phyloP scores from a whole-genome alignment of 2,888 invertebrate species.

The Proisotoma minuta region DNA sequence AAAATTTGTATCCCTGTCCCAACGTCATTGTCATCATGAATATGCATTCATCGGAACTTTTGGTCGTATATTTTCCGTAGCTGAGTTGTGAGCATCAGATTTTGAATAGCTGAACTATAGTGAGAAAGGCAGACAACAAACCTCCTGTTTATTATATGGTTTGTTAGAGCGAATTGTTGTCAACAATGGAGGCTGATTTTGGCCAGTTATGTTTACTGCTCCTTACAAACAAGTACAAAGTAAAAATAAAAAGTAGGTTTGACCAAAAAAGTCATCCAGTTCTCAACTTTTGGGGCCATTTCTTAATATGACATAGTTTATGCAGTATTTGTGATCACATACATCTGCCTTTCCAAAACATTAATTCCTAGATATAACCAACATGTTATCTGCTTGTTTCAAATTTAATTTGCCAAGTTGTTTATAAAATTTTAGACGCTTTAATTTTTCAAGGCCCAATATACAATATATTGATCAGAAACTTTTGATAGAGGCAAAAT shows the following conservation, averaged over 20 bases:
- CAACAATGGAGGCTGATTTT: constrained; percentile 27
- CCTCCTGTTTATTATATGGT: constrained; percentile 39
- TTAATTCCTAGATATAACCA: too few species aligned
- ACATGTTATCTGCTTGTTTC: too few species aligned
- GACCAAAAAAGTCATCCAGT: constrained; percentile 17
- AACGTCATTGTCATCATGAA: constrained; percentile 2
- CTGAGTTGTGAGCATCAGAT: not conserved
- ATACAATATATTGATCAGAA: too few species aligned
- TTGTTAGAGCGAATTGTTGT: constrained; percentile 46
- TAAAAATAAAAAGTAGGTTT: constrained; percentile 22
- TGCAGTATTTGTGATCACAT: too few species aligned
- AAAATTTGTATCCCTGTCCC: too few species aligned
- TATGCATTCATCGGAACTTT: not conserved
- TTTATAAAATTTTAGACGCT: too few species aligned
- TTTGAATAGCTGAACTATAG: not conserved
- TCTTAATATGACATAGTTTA: constrained; percentile 11
- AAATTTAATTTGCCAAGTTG: too few species aligned
- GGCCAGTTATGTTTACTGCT: constrained; percentile 14
- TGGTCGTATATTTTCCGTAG: not conserved
- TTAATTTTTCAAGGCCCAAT: too few species aligned
- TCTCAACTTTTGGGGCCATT: constrained; percentile 3
- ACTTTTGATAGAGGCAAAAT: too few species aligned
- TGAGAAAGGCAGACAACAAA: not conserved
- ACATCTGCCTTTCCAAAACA: constrained; percentile 1
- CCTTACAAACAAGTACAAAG: constrained; percentile 9